phyloP scores from a whole-genome alignment of 2,797 vertebrate genomes.

The Propithecus deckenii region DNA sequence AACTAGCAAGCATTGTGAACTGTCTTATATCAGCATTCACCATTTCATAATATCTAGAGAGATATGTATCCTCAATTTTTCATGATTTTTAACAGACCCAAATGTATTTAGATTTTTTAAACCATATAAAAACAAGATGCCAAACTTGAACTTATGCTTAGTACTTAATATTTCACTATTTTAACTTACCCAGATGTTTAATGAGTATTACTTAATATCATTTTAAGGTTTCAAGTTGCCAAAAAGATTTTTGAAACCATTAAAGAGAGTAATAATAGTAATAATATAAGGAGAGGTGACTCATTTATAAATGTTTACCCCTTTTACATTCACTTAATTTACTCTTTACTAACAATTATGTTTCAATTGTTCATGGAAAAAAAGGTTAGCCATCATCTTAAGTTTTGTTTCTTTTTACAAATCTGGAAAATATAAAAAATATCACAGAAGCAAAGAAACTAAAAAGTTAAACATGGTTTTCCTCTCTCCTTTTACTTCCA shows the following conservation, averaged over 20 bases:
- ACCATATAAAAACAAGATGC: neutral
- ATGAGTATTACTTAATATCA: neutral
- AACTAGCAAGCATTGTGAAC: neutral
- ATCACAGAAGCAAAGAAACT: no score
- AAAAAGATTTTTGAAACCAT: neutral
- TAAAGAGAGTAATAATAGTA: no score
- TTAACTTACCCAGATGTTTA: neutral
- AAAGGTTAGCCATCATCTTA: no score
- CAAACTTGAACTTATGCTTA: neutral
- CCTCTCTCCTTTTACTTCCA: no score
- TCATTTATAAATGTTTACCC: no score
- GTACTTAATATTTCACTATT: neutral
- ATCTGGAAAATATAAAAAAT: no score
- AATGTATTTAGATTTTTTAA: neutral
- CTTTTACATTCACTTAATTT: no score
- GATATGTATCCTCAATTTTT: neutral
- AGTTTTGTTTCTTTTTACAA: no score
- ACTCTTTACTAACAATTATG: no score
- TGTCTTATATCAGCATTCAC: neutral
- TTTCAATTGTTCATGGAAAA: no score
- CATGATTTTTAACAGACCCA: neutral
- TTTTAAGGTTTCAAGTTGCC: neutral
- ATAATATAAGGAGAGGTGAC: no score
- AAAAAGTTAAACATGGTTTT: no score
- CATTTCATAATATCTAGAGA: neutral